Percentiles rank a stretch among this genome's conserved stretches.
Evolutionary conservation across 2,888 invertebrate genomes (phyloP).

Genomic region (Heliconius sara): DNA sequence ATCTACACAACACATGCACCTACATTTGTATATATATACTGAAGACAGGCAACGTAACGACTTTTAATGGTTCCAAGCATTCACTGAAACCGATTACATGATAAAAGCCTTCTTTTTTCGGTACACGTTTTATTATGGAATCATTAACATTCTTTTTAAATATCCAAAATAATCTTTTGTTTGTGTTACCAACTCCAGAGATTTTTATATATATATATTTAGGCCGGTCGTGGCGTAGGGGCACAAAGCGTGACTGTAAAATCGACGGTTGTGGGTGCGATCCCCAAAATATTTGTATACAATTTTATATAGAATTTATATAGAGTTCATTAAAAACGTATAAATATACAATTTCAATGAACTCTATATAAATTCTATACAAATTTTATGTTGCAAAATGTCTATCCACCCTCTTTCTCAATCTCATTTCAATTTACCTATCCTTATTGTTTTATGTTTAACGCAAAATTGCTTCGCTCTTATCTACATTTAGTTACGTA

Average conservation of each 20-base stretch:
- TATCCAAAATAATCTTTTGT: slow-evolving; percentile 21
- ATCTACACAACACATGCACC: neutral
- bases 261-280: too few species aligned
- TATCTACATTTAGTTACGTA: too few species aligned
- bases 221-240: too few species aligned
- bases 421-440: neutral
- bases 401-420: neutral
- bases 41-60: neutral
- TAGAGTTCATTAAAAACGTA: too few species aligned
- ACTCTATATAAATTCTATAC: neutral
- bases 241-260: too few species aligned
- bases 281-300: too few species aligned
- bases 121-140: slow-evolving; percentile 16
- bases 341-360: neutral
- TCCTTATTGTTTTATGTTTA: slow-evolving; percentile 3
- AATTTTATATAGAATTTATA: too few species aligned
- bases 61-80: neutral
- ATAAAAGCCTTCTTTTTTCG: slow-evolving; percentile 32
- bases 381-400: neutral
- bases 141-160: slow-evolving; percentile 32
- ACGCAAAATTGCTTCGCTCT: neutral
- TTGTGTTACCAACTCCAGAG: neutral
- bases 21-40: neutral
- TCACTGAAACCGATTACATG: slow-evolving; percentile 30
- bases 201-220: neutral